phyloP scores from a whole-genome alignment of 2,888 invertebrate species.

The Noctua fimbriata region DNA sequence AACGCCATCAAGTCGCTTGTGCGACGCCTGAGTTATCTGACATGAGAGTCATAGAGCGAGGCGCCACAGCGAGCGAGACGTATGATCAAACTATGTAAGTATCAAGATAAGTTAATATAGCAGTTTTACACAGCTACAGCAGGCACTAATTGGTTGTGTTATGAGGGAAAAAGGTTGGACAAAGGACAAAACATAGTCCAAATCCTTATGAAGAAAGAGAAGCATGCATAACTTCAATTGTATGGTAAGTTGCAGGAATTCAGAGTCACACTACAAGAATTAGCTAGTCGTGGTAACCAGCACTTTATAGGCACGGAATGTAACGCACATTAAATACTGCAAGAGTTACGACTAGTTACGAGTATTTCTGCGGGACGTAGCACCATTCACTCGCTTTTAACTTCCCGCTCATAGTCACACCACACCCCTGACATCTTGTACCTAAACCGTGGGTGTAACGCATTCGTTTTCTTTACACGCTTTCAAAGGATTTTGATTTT shows the following conservation, averaged over 20 bases:
- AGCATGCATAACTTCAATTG: not conserved
- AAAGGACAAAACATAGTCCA: not conserved
- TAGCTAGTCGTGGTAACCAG: not conserved
- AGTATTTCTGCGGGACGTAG: not conserved
- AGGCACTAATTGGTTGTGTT: not conserved
- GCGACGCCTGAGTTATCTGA: conserved; percentile 8
- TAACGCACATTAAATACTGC: not conserved
- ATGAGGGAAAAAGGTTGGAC: not conserved
- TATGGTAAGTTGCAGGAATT: not conserved
- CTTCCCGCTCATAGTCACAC: conserved; percentile 29
- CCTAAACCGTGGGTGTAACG: conserved; percentile 75
- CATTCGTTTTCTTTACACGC: conserved; percentile 80
- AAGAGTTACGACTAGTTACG: not conserved
- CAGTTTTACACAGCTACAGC: not conserved
- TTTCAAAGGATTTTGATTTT: conserved; percentile 85
- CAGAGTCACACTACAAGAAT: too few relatives aligned
- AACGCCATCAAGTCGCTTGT: conserved; percentile 3
- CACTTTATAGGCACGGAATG: not conserved
- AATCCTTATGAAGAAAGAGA: too few relatives aligned
- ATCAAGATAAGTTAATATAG: not conserved
- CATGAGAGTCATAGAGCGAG: not conserved
- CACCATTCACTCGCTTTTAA: not conserved
- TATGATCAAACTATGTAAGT: not conserved
- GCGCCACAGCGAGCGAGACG: conserved; percentile 4
- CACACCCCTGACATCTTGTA: conserved; percentile 38